Evolutionary conservation across 2,888 invertebrate species (phyloP).

Genomic region (Agonopterix alstromeriana): DNA sequence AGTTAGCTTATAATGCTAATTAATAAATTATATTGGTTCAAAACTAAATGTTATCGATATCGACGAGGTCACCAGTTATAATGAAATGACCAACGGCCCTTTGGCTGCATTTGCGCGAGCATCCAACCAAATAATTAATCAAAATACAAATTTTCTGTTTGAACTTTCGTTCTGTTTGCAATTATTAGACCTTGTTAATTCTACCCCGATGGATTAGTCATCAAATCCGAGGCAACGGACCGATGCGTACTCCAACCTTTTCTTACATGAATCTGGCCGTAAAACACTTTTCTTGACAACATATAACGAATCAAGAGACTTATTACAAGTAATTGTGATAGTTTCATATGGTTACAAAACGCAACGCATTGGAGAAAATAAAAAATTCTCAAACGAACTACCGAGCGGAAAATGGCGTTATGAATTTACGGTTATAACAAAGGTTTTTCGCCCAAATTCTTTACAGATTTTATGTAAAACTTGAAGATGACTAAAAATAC

Average conservation of each 20-base stretch:
- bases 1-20: too few relatives aligned
- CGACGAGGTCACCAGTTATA: too few relatives aligned
- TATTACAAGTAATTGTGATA: too few relatives aligned
- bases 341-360: constrained; percentile 18
- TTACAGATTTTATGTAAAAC: not conserved
- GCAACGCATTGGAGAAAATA: constrained; percentile 32
- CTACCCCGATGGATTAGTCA: constrained; percentile 19
- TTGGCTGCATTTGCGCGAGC: too few relatives aligned
- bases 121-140: too few relatives aligned
- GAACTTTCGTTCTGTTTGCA: constrained; percentile 28
- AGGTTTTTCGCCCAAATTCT: constrained; percentile 5
- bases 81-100: too few relatives aligned
- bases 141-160: constrained; percentile 1
- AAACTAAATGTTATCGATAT: too few relatives aligned
- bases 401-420: constrained; percentile 70
- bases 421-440: constrained; percentile 40
- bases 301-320: too few relatives aligned
- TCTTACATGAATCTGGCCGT: too few relatives aligned
- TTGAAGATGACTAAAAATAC: not conserved
- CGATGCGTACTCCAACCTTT: too few relatives aligned
- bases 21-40: too few relatives aligned
- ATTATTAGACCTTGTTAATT: constrained; percentile 31
- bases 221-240: constrained; percentile 10
- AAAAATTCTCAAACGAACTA: constrained; percentile 49
- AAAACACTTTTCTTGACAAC: too few relatives aligned